phyloP scores from a whole-genome alignment of 2,113 vertebrate genomes.

The Neolamprologus devosi region DNA sequence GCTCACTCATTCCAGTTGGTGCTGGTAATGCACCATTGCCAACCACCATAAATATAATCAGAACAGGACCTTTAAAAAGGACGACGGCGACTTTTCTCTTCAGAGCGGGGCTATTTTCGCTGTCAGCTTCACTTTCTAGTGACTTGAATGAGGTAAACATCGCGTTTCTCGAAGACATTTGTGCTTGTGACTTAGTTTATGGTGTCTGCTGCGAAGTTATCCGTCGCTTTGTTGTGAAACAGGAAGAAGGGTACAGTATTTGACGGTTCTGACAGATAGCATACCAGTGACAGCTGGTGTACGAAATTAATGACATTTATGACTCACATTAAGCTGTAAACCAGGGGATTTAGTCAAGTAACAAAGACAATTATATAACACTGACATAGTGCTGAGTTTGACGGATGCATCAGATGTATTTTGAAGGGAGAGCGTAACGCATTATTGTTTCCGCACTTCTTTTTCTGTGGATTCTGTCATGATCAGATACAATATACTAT shows the following conservation, averaged over 20 bases:
- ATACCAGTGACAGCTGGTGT: background rate
- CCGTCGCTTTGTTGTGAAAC: background rate
- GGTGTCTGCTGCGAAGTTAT: background rate
- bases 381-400: background rate
- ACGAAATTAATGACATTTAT: background rate
- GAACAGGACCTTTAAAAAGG: slow-evolving; percentile 43
- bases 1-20: background rate
- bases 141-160: slow-evolving; percentile 52
- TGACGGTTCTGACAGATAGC: background rate
- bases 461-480: background rate
- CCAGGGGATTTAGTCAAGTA: background rate
- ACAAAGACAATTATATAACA: background rate
- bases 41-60: background rate
- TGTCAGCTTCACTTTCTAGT: slow-evolving; percentile 12
- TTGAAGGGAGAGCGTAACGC: background rate
- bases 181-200: background rate
- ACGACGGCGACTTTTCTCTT: background rate
- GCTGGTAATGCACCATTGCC: background rate
- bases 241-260: background rate
- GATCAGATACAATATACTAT: background rate
- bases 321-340: background rate
- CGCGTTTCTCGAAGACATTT: background rate
- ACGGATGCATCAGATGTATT: background rate
- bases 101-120: background rate
- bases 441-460: background rate